Evolutionary conservation across 2,113 vertebrate genomes (phyloP), one percentile per base, ranked within the genome.

Genomic region (Podarcis muralis): DNA sequence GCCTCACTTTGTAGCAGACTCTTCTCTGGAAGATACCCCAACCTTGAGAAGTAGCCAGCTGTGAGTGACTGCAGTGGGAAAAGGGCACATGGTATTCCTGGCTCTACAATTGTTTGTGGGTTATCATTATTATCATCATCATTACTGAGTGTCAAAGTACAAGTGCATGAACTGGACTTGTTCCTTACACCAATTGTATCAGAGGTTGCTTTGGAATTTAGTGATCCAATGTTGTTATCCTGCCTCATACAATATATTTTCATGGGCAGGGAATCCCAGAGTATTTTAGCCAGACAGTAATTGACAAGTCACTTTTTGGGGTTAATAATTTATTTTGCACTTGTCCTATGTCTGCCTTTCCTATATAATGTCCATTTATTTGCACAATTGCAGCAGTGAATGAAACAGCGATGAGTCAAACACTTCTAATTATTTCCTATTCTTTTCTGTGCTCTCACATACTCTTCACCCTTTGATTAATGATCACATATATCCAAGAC

Each of bases 381-480:
- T 72, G n/a, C 23, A 80, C 76, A 53, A n/a, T 30, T 23, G 59
- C 30, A 74, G 53, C n/a, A 7, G 66, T 40, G 2, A 23, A 5
- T 71, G 78, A 32, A 79, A 30, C n/a, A 87, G 30, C 69, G n/a
- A n/a, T 53, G 25, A 81, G 11, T 74, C 25, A 72, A 81, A n/a
- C 48, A 37, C n/a, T 81, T 18, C 57, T 65, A 85, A 77, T 85
- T 76, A 30, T 59, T 43, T n/a, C 4, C 57, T 81, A 48, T 71
- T 66, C 6, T 37, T 81, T 81, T 81, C 43, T 43, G 43, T 43
- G 43, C 30, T 79, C 57, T 86, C 77, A 40, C 23, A 59, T 72
- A 72, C 16, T 81, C 68, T 81, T 81, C 66, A 74, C 13, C 27
- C 48, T 87, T 81, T 81, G 68, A 81, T 87, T 77, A 12, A 86